These are phyloP conservation scores for Dichetophora obliterata DNA, from an alignment of 2,888 invertebrate genomes.

Conservation along the genomic window DNA sequence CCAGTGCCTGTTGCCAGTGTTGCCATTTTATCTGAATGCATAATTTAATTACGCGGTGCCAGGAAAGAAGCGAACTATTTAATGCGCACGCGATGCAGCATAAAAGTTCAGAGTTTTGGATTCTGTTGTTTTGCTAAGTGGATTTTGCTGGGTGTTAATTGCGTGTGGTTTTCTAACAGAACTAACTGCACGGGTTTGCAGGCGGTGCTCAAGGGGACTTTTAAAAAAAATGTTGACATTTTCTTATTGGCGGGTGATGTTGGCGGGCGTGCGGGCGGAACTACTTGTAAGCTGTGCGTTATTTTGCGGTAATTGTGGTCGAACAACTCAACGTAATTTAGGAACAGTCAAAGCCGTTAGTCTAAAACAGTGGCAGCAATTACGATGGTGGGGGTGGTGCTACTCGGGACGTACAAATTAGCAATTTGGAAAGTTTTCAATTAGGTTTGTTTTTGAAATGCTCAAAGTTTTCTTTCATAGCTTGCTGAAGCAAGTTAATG, in stretches of 20 bases:
- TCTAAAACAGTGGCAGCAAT: not conserved
- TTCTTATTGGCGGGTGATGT: not conserved
- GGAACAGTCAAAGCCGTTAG: not conserved
- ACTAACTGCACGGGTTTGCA: not conserved
- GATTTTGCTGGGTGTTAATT: not conserved
- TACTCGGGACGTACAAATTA: slow-evolving; percentile 5
- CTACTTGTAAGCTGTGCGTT: slow-evolving; percentile 31
- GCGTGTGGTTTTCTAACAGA: not conserved
- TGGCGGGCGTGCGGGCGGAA: not conserved
- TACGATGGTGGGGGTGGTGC: not conserved
- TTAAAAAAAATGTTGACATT: slow-evolving; percentile 15
- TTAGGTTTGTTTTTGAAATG: slow-evolving; percentile 16
- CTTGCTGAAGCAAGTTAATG: not conserved
- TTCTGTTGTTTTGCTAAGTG: not conserved
- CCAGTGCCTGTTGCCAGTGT: not conserved
- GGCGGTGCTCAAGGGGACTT: not conserved
- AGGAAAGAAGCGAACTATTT: not conserved
- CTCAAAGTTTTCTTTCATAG: slow-evolving; percentile 19
- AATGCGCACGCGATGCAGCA: not conserved
- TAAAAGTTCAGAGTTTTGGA: not conserved
- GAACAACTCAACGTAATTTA: not conserved
- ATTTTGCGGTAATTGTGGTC: slow-evolving; percentile 32
- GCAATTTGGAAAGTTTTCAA: slow-evolving; percentile 31
- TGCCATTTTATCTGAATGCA: slow-evolving; percentile 21
- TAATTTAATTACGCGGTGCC: slow-evolving; percentile 27